These are phyloP conservation scores for Micronycteris hirsuta DNA, from an alignment of 2,113 vertebrate species.

Conservation along the genomic window DNA sequence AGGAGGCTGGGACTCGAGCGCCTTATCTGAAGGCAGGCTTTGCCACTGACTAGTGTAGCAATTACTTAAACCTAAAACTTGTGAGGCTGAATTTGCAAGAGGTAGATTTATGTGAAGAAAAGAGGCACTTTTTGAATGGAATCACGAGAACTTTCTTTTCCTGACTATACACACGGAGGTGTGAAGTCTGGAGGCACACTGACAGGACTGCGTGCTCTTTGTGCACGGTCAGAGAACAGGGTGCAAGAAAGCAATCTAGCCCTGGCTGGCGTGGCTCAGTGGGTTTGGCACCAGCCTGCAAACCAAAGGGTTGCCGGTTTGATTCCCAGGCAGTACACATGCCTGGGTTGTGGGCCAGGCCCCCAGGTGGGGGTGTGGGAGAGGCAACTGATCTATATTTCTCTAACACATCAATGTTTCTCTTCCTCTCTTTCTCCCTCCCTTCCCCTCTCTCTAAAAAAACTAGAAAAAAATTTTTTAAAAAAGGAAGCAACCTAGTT, in stretches of 20 bases:
- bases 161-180: background rate
- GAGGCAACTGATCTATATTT: too few relatives aligned
- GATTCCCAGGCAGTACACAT: too few relatives aligned
- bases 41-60: background rate
- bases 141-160: background rate
- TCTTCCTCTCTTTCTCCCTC: too few relatives aligned
- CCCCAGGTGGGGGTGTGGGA: too few relatives aligned
- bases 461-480: too few relatives aligned
- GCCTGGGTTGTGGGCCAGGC: too few relatives aligned
- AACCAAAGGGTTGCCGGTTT: too few relatives aligned
- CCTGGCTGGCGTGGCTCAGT: too few relatives aligned
- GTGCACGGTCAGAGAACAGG: background rate
- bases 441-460: too few relatives aligned
- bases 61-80: slow-evolving; percentile 33
- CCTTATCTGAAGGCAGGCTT: background rate
- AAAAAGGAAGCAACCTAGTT: background rate
- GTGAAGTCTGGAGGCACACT: background rate
- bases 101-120: background rate
- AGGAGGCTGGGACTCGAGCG: background rate
- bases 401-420: too few relatives aligned
- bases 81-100: background rate
- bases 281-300: too few relatives aligned
- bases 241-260: background rate
- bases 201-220: fast-evolving
- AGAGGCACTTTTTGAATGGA: background rate